Conservation (phyloP, 92 coral and sea anemone species). For the Bergia sp. region DNA sequence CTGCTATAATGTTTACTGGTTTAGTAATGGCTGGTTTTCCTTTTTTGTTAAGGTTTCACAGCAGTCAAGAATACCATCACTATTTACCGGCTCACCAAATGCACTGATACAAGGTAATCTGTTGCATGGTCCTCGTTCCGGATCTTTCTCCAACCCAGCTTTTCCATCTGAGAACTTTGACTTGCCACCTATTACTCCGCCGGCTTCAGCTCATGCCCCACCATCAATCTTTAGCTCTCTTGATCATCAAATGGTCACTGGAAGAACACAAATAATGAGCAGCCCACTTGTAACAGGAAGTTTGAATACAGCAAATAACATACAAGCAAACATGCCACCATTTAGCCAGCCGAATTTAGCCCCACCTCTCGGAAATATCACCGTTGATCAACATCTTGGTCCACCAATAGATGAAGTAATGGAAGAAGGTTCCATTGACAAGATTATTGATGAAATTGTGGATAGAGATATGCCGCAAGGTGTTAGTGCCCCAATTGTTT, state of each 20-base stretch:
- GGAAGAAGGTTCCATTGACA: constrained; percentile 86
- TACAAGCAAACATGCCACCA: constrained; percentile 57
- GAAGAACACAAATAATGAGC: constrained; percentile 6
- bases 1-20: neutral
- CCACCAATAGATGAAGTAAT: constrained; percentile 59
- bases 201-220: constrained; percentile 52
- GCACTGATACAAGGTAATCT: constrained; percentile 69
- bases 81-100: constrained; percentile 79
- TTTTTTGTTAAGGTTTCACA: constrained; percentile 61
- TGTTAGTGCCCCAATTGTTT: constrained; percentile 80
- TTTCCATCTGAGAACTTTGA: constrained; percentile 96
- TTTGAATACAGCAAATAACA: constrained; percentile 36
- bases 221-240: constrained; percentile 54
- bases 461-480: constrained; percentile 95
- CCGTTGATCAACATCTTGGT: constrained; percentile 64
- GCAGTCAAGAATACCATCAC: constrained; percentile 65
- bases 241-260: constrained; percentile 26
- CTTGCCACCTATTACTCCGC: constrained; percentile 84
- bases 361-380: constrained; percentile 36
- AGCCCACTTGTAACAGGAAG: constrained; percentile 45
- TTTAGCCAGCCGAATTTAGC: constrained; percentile 67
- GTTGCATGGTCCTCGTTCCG: constrained; percentile 47
- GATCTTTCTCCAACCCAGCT: constrained; percentile 74
- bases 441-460: constrained; percentile 93
- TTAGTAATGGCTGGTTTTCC: too few species aligned